phyloP scores from a whole-genome alignment of 2,888 invertebrate genomes.

The Hyposoter didymator region DNA sequence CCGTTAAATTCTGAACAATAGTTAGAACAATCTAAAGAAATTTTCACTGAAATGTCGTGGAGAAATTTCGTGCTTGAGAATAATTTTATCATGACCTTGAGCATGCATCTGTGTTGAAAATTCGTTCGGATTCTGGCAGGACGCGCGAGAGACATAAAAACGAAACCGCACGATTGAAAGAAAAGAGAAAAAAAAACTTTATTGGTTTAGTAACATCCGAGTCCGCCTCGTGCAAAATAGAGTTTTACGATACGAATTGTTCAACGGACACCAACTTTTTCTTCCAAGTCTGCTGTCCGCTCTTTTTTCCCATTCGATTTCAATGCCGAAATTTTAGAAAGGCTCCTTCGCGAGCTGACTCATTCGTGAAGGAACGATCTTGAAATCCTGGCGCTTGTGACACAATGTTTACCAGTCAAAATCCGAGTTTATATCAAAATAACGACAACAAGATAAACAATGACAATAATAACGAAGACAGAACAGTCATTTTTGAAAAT shows the following conservation, averaged over 20 bases:
- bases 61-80: no score
- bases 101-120: not conserved
- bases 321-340: constrained; percentile 13
- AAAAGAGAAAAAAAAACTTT: not conserved
- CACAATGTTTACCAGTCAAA: not conserved
- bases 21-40: no score
- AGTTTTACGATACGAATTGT: not conserved
- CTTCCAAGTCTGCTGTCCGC: not conserved
- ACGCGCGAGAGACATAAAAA: not conserved
- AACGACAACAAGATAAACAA: not conserved
- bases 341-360: not conserved
- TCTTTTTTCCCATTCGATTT: not conserved
- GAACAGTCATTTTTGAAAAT: not conserved
- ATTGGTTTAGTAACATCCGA: not conserved
- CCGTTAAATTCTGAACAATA: not conserved
- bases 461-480: not conserved
- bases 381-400: not conserved
- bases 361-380: not conserved
- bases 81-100: not conserved
- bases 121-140: not conserved
- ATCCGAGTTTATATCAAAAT: not conserved
- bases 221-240: not conserved
- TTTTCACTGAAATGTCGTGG: no score
- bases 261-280: not conserved
- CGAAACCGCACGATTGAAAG: not conserved